Evolutionary conservation across 2,797 vertebrate species (phyloP), one percentile per base, ranked within the genome.

Genomic region (Trachurus trachurus): DNA sequence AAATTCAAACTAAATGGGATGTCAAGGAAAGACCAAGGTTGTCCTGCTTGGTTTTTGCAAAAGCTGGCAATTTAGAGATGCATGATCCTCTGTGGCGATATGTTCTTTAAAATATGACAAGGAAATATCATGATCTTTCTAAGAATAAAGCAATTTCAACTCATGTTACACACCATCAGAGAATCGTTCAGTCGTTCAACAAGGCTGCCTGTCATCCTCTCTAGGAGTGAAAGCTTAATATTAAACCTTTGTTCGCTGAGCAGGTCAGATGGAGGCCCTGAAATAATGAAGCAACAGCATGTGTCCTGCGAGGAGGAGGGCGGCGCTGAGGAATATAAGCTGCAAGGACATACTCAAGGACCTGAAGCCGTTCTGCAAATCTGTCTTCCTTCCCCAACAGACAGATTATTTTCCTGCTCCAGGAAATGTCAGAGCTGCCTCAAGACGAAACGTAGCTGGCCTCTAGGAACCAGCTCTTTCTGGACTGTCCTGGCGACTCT

Each of bases 391-490:
- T 77, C 62, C 39, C 74, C 79, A 77, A 44, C 78, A 82, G 59
- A 59, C 71, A 86, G 83, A 92, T 90, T 89, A 91, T 87, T 80
- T 87, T 82, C 53, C 67, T 71, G 81, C 78, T 88, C 85, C 83
- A 90, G 87, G 88, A 91, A 87, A 86, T 78, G 83, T 87, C 85
- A 82, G 80, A 58, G 78, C 64, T 59, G 83, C 77, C 64, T 82
- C 10, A 8, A 80, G 82, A 86, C n/a, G n/a, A 74, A 71, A 78
- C 22, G 15, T 70, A 69, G 80, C 78, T 68, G 84, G 75, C 50
- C 67, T 87, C 73, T 15, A 83, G 76, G 74, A 88, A 85, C 53
- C 68, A 13, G 40, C 71, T 44, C 57, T 29, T 11, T 44, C 11
- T 17, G 59, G 26, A 40, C 42, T 15, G 49, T 49, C 74, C 58